Conservation (phyloP, 2,113 vertebrate species). For the Callionymus lyra region DNA sequence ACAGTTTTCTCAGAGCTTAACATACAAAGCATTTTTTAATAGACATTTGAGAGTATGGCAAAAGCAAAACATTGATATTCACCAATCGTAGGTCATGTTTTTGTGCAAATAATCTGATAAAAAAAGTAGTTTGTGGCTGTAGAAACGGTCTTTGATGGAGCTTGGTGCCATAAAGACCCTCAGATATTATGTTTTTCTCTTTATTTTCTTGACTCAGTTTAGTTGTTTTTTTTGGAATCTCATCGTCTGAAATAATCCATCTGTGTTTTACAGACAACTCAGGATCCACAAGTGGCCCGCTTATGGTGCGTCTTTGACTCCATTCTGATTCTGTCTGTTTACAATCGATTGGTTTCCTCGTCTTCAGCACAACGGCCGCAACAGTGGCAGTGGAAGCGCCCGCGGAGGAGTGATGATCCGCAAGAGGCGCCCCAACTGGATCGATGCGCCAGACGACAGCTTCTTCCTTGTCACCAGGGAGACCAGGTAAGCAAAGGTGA, state of each 20-base stretch:
- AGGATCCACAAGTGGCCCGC: conserved; percentile 66
- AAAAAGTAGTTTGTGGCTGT: no score
- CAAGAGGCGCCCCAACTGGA: conserved; percentile 83
- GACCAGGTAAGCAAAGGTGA: conserved; percentile 76
- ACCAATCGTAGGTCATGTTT: no score
- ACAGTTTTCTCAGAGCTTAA: no score
- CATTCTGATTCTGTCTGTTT: not conserved
- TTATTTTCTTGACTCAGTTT: no score
- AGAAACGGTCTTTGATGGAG: no score
- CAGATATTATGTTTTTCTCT: no score
- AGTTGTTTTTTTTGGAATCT: no score
- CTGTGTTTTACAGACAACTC: conserved; percentile 70
- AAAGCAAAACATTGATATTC: no score
- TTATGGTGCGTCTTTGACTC: conserved; percentile 64
- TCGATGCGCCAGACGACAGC: conserved; percentile 81
- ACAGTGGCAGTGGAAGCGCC: conserved; percentile 56
- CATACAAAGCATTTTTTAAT: no score
- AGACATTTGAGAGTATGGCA: no score
- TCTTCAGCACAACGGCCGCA: conserved; percentile 74
- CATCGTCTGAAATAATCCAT: conserved; percentile 7
- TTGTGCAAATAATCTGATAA: no score
- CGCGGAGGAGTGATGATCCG: conserved; percentile 75
- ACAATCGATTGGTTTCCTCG: not conserved
- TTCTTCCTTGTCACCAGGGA: conserved; percentile 87
- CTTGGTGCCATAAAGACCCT: no score